Percentiles rank a stretch among this genome's conserved stretches.
Evolutionary conservation across 2,797 vertebrate genomes (phyloP).

Genomic region (Rhabdophis nuchalis): DNA sequence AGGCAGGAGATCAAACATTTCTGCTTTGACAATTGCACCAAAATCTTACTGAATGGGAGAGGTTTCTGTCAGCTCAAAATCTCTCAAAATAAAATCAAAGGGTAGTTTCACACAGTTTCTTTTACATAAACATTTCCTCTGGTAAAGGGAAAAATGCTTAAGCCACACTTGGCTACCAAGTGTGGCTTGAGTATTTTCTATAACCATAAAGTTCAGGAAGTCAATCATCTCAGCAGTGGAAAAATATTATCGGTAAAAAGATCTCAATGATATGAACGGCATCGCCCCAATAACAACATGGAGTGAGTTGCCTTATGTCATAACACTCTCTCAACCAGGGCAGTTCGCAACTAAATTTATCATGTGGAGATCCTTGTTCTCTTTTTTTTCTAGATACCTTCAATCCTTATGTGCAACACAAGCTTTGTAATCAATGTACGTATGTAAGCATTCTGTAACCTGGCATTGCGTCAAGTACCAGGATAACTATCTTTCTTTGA

Average conservation of each 20-base stretch:
- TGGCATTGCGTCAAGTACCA: not conserved
- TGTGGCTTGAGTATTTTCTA: not conserved
- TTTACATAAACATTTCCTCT: not conserved
- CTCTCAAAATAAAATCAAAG: not conserved
- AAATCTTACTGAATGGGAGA: not conserved
- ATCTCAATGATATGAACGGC: not conserved
- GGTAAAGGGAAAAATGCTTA: not conserved
- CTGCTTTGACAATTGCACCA: not conserved
- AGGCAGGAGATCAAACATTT: slow-evolving; percentile 1
- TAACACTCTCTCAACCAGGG: not conserved
- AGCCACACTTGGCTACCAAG: not conserved
- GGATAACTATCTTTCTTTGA: not conserved
- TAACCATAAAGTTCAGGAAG: not conserved
- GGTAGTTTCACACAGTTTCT: not conserved
- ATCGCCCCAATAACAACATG: not conserved
- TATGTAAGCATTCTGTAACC: not conserved
- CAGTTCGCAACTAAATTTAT: not conserved
- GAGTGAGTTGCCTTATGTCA: not conserved
- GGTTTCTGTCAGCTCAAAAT: not conserved
- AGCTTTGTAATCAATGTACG: not conserved
- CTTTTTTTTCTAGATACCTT: not conserved
- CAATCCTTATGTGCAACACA: not conserved
- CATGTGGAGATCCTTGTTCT: not conserved
- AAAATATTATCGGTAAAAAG: not conserved
- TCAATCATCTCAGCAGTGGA: not conserved